phyloP scores from a whole-genome alignment of 2,888 invertebrate species.

The Drosophila cyrtoloma region DNA sequence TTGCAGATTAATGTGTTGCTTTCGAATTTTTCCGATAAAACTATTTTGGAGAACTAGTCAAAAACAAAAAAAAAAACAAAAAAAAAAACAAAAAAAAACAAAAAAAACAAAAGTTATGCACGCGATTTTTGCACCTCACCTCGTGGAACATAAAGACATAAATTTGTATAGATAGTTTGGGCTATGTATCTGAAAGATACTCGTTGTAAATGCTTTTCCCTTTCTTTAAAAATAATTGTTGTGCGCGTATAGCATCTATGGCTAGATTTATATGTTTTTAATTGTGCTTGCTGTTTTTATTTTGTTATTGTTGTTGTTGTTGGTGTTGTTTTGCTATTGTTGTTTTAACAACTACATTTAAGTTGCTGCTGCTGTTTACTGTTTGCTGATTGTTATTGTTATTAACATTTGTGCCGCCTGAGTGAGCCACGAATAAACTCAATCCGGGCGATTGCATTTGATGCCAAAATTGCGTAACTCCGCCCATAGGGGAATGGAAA shows the following conservation, averaged over 20 bases:
- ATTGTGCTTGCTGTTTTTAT: slow-evolving; percentile 37
- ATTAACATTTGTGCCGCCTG: slow-evolving; percentile 53
- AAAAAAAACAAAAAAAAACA: not conserved
- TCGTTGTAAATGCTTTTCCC: slow-evolving; percentile 5
- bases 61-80: not conserved
- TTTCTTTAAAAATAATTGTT: slow-evolving; percentile 16
- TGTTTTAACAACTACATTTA: slow-evolving; percentile 23
- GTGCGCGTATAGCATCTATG: slow-evolving; percentile 20
- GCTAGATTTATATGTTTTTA: slow-evolving; percentile 54
- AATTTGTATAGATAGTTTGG: slow-evolving; percentile 27
- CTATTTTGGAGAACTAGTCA: slow-evolving; percentile 18
- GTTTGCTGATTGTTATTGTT: slow-evolving; percentile 47
- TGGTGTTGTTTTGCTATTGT: slow-evolving; percentile 14
- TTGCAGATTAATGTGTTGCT: not conserved
- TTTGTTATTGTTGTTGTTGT: slow-evolving; percentile 18
- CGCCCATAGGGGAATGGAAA: slow-evolving; percentile 10
- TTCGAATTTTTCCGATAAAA: not conserved
- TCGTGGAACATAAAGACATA: slow-evolving; percentile 1
- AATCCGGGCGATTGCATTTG: slow-evolving; percentile 49
- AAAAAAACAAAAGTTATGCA: not conserved
- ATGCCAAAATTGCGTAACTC: slow-evolving; percentile 61
- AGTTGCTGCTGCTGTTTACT: slow-evolving; percentile 35
- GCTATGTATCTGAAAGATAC: slow-evolving; percentile 24
- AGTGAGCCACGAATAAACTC: slow-evolving; percentile 42
- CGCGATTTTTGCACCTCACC: slow-evolving; percentile 46